These are phyloP conservation scores for Agrypnus murinus DNA, from an alignment of 2,888 invertebrate species.

Conservation along the genomic window DNA sequence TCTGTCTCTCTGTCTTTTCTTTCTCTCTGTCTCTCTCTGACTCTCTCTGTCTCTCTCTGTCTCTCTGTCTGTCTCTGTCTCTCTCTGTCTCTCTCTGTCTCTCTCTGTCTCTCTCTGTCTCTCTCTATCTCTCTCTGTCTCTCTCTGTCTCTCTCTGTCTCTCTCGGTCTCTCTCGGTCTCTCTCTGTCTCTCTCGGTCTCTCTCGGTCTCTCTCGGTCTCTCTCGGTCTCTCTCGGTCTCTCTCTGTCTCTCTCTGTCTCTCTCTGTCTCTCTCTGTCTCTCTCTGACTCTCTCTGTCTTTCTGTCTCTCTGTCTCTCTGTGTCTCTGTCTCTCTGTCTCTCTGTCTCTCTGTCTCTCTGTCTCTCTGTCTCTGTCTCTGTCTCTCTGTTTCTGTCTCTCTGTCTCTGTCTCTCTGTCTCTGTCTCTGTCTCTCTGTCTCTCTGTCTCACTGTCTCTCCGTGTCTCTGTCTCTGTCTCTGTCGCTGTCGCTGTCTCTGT, in stretches of 20 bases:
- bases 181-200: no score
- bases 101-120: no score
- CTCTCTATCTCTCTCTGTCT: neutral
- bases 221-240: no score
- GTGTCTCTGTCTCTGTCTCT: slow-evolving; percentile 5
- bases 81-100: neutral
- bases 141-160: neutral
- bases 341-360: no score
- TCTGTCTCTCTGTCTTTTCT: neutral
- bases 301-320: no score
- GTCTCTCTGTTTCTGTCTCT: slow-evolving; percentile 17
- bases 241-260: no score
- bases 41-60: neutral
- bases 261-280: no score
- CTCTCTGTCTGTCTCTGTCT: neutral
- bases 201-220: neutral
- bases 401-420: slow-evolving; percentile 10
- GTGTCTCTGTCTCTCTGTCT: no score
- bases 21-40: neutral
- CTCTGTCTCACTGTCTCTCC: slow-evolving; percentile 3
- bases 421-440: slow-evolving; percentile 11
- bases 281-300: no score
- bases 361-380: no score
- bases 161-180: no score
- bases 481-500: slow-evolving; percentile 9